Base-by-base conservation (phyloP, 2,113 vertebrate genomes). In the Gyps fulvus region DNA sequence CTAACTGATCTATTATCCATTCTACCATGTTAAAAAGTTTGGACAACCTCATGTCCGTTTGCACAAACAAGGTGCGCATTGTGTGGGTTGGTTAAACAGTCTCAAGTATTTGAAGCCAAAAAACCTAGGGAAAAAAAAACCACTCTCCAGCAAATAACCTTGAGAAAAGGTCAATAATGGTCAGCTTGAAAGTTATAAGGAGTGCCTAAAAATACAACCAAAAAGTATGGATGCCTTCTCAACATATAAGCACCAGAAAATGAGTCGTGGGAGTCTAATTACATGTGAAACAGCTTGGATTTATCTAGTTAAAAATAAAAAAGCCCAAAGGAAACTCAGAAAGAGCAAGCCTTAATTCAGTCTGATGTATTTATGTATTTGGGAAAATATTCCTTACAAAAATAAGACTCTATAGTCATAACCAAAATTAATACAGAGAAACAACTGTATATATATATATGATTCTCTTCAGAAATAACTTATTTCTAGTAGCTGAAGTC, bases 81-180 rank as follows among this genome's bases (percentile, higher is more conserved):
- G 8, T 58, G 13, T n/a, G 16, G 8, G 19, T 45, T 81, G 23
- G 19, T 82, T 67, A 82, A 89, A 55, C 26, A 79, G 29, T 40
- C 61, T 22, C 21, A 73, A 84, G 78, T 62, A 65, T 11, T 27
- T 19, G 16, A 69, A 47, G 31, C 6, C 13, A 19, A 76, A 86
- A 94, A 87, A 16, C 0, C 6, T 9, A 13, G 12, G 3, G 2
- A 7, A 27, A 31, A 7, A 52, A 32, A 19, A 32, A 1, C 0
- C 6, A 63, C 3, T 17, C 3, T 85, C n/a, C 38, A 85, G 55
- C 11, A 77, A 78, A 87, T 29, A 4, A 74, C 5, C 31, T 62
- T 78, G 36, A 49, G 70, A 89, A 63, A 76, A 52, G 10, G 11
- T 54, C 36, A 73, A 0, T 69, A 88, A 76, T 17, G 6, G 4